Conservation (phyloP, 2,797 vertebrate genomes). For the Ispidina lecontei region DNA sequence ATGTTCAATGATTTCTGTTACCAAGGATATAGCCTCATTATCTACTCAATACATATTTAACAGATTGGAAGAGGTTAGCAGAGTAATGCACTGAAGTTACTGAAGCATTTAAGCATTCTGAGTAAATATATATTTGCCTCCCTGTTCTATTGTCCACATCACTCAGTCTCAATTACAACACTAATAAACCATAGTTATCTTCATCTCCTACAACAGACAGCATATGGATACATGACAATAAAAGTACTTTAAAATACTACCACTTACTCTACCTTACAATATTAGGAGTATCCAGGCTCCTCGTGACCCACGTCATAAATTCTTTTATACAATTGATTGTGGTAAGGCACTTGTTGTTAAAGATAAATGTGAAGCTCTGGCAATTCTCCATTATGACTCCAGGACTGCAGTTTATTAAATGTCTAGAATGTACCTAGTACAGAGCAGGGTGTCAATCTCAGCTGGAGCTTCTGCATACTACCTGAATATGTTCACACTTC, state of each 20-base stretch:
- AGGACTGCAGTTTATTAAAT: not conserved
- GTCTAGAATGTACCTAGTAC: not conserved
- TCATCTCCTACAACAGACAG: constrained; percentile 1
- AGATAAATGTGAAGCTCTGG: not conserved
- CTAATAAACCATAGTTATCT: constrained; percentile 43
- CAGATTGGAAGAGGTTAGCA: constrained; percentile 50
- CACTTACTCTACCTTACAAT: not conserved
- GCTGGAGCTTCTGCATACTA: not conserved
- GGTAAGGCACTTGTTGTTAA: not conserved
- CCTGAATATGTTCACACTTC: not conserved
- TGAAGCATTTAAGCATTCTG: constrained; percentile 54
- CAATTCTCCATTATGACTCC: not conserved
- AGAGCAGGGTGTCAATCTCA: not conserved
- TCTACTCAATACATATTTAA: constrained; percentile 51
- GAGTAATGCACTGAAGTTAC: constrained; percentile 47
- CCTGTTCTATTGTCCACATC: constrained; percentile 18
- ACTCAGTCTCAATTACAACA: constrained; percentile 48
- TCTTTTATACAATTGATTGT: not conserved
- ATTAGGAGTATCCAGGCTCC: constrained; percentile 1
- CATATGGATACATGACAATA: constrained; percentile 1
- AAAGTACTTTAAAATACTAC: constrained; percentile 14
- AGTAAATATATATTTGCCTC: constrained; percentile 62
- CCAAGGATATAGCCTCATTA: not conserved
- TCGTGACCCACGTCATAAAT: not conserved
- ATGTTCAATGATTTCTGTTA: constrained; percentile 23